These are phyloP conservation scores for Propithecus coquereli DNA, from an alignment of 2,113 vertebrate genomes.

Conservation along the genomic window DNA sequence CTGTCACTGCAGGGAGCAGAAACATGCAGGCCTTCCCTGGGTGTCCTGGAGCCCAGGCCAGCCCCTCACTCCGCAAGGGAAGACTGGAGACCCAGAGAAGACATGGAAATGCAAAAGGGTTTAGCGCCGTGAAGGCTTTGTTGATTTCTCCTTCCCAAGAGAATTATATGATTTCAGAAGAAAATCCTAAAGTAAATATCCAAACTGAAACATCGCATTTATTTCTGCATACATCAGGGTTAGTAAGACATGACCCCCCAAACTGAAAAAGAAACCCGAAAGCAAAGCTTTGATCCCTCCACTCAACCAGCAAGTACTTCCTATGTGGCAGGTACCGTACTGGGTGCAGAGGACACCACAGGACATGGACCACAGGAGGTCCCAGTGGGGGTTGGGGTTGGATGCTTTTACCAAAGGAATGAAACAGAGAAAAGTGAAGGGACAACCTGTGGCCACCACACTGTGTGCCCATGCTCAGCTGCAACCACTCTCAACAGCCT, in stretches of 20 bases:
- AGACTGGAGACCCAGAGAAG: not conserved
- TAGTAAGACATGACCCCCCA: not conserved
- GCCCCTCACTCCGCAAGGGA: not conserved
- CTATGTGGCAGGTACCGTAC: not conserved
- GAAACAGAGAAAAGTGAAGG: not conserved
- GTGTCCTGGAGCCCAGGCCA: not conserved
- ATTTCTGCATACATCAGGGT: not conserved
- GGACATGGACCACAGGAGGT: not conserved
- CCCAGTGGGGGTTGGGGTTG: not conserved
- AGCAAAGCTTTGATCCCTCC: not conserved
- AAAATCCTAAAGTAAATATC: not conserved
- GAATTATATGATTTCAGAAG: not conserved
- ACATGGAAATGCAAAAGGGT: too few relatives aligned
- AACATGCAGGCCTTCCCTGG: accelerated
- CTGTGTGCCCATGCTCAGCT: not conserved
- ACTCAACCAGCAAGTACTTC: not conserved
- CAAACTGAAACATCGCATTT: not conserved
- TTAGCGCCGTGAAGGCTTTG: not conserved
- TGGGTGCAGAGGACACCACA: not conserved
- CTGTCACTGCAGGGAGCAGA: not conserved
- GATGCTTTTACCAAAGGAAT: not conserved
- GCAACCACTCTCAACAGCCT: not conserved
- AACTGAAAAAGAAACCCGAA: not conserved
- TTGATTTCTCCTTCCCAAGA: not conserved
- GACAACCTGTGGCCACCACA: not conserved